A percentile compares a stretch with the other conserved stretches of the same genome.
phyloP scores from a whole-genome alignment of 2,888 invertebrate genomes.

The Corbicula japonica region DNA sequence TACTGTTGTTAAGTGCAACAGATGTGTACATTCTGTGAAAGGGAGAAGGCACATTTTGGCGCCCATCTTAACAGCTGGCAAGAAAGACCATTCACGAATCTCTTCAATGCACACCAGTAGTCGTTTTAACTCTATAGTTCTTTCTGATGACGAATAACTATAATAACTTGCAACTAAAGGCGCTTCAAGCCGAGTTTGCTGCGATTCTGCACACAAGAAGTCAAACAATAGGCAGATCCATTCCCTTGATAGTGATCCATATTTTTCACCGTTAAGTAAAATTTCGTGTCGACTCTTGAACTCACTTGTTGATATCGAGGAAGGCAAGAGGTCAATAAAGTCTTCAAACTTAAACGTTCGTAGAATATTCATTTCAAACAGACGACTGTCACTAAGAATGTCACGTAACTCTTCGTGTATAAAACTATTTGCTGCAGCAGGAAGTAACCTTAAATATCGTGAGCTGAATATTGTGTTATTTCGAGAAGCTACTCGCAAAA shows the following conservation, averaged over 20 bases:
- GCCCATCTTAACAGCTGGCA: too few relatives aligned
- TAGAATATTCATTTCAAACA: constrained; percentile 1
- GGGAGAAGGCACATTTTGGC: too few relatives aligned
- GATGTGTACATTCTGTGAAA: too few relatives aligned
- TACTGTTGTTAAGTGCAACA: too few relatives aligned
- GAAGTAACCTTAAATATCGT: constrained; percentile 35
- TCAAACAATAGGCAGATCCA: constrained; percentile 22
- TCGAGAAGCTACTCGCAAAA: constrained; percentile 18
- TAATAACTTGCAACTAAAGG: too few relatives aligned
- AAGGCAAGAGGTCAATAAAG: constrained; percentile 2
- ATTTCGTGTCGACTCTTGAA: background rate
- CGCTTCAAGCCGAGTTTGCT: background rate
- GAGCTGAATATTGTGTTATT: constrained; percentile 35
- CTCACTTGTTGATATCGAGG: background rate
- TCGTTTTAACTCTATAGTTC: too few relatives aligned
- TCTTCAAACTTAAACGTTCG: constrained; percentile 2
- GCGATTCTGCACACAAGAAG: constrained; percentile 7
- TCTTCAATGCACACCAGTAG: too few relatives aligned
- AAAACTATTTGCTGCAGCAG: constrained; percentile 36
- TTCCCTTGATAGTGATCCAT: background rate
- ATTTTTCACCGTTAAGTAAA: too few relatives aligned
- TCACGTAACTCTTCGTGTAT: constrained; percentile 35
- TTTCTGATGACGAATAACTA: too few relatives aligned
- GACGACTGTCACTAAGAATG: background rate
- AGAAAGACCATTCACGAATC: too few relatives aligned